Evolutionary conservation across 2,113 vertebrate genomes (phyloP).

Genomic region (Pitta sordida): DNA sequence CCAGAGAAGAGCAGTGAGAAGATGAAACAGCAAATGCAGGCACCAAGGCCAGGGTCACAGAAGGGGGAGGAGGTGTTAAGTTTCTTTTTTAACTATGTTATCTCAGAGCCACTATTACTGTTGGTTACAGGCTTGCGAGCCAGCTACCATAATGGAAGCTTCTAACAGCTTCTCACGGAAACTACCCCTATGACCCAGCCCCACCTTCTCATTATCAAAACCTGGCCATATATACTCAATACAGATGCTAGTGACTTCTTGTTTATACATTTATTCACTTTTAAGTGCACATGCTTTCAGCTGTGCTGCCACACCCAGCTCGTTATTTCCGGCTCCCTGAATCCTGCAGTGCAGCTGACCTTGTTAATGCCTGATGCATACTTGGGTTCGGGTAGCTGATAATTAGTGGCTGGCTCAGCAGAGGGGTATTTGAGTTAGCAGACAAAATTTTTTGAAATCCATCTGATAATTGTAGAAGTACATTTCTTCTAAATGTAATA

Average conservation of each 20-base stretch:
- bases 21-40: no score
- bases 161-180: neutral
- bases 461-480: neutral
- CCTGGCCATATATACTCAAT: neutral
- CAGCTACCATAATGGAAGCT: neutral
- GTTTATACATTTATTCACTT: neutral
- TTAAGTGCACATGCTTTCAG: neutral
- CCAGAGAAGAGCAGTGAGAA: no score
- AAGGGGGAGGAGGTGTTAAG: no score
- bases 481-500: neutral
- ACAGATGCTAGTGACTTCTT: neutral
- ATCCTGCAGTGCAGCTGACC: neutral
- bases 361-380: rapidly evolving
- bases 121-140: neutral
- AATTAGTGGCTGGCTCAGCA: neutral
- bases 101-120: neutral
- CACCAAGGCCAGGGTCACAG: no score
- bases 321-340: neutral
- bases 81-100: neutral
- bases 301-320: neutral
- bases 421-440: neutral
- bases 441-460: neutral
- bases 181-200: no score
- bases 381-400: neutral
- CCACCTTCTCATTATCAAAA: neutral